phyloP scores from a whole-genome alignment of 2,888 invertebrate genomes.

The Teleiodes luculella region DNA sequence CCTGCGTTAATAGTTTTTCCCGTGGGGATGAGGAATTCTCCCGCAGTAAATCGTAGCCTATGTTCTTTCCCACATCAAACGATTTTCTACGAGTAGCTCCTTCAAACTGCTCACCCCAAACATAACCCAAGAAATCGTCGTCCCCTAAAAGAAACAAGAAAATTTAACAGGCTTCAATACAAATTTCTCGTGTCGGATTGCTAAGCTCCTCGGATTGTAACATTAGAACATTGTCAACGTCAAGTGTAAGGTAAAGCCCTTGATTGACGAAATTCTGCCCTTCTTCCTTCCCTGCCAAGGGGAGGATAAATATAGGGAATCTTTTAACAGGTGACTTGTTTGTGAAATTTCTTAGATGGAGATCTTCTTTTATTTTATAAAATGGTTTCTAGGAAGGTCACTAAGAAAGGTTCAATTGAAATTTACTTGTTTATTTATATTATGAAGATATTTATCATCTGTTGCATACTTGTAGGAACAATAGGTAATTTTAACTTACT shows the following conservation, averaged over 20 bases:
- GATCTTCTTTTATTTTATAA: too few relatives aligned
- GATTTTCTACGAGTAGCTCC: too few relatives aligned
- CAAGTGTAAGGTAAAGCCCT: conserved; percentile 69
- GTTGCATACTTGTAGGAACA: too few relatives aligned
- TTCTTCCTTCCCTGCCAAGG: conserved; percentile 38
- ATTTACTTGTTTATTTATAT: too few relatives aligned
- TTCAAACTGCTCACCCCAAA: background rate
- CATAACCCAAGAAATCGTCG: background rate
- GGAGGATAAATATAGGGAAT: conserved; percentile 49
- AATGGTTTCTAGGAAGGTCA: too few relatives aligned
- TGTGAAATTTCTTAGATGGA: conserved; percentile 11
- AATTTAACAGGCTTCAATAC: conserved; percentile 41
- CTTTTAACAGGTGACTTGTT: conserved; percentile 39
- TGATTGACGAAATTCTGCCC: conserved; percentile 65
- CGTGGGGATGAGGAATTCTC: too few relatives aligned
- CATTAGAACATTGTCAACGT: conserved; percentile 66
- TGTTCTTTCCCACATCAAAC: too few relatives aligned
- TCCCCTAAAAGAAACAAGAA: conserved; percentile 6
- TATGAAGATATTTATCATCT: too few relatives aligned
- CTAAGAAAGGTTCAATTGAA: too few relatives aligned
- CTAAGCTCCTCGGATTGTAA: conserved; percentile 65
- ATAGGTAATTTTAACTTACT: too few relatives aligned
- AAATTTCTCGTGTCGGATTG: conserved; percentile 60
- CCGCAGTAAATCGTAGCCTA: too few relatives aligned
- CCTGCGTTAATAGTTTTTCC: too few relatives aligned